Evolutionary conservation across 2,888 invertebrate species (phyloP).

Genomic region (Lepidochrysops patricia): DNA sequence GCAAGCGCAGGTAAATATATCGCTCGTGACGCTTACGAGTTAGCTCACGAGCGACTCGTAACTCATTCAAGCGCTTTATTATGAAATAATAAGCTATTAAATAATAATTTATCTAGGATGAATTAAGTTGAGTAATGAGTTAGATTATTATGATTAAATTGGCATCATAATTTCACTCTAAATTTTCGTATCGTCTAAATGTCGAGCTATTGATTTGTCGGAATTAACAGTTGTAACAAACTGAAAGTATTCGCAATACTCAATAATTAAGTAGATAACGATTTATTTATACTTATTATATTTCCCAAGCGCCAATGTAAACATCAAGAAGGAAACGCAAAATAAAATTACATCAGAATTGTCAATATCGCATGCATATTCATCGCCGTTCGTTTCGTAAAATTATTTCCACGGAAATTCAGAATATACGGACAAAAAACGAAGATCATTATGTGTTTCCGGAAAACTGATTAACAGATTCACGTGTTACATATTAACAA

Average conservation of each 20-base stretch:
- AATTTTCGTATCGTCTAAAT: too few species aligned
- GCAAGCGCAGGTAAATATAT: slow-evolving; percentile 23
- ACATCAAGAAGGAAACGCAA: not conserved
- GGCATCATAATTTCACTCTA: too few species aligned
- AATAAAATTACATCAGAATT: slow-evolving; percentile 23
- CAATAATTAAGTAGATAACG: too few species aligned
- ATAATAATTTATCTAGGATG: too few species aligned
- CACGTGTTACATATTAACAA: not conserved
- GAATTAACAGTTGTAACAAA: too few species aligned
- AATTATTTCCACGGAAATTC: not conserved
- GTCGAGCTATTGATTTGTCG: too few species aligned
- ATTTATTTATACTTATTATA: too few species aligned
- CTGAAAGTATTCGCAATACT: too few species aligned
- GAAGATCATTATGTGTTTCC: not conserved
- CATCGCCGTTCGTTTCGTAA: slow-evolving; percentile 34
- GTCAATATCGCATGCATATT: slow-evolving; percentile 46
- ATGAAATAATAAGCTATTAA: not conserved
- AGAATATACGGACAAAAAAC: not conserved
- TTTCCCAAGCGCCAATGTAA: not conserved
- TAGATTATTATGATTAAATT: too few species aligned
- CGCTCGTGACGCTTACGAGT: slow-evolving; percentile 13
- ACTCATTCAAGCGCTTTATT: slow-evolving; percentile 1
- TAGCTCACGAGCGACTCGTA: not conserved
- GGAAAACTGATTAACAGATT: not conserved
- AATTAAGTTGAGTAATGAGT: too few species aligned